Conservation (phyloP, 2,113 vertebrate species). For the Diadophis punctatus region DNA sequence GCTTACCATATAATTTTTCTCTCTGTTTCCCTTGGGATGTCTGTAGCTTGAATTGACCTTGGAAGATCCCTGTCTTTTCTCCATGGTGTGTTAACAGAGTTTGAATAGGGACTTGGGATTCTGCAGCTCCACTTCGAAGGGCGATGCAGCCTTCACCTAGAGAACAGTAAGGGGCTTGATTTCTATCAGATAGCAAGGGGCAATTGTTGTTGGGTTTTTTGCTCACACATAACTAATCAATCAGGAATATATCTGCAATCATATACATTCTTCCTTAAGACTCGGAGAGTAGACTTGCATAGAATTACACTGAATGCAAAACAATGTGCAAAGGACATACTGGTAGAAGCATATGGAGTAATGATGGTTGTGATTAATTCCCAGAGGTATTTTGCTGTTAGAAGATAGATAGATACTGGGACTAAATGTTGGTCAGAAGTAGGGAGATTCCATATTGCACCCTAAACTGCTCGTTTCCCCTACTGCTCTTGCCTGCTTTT, state of each 20-base stretch:
- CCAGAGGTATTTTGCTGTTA: background rate
- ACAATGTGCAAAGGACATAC: background rate
- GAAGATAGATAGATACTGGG: background rate
- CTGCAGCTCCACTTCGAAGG: constrained; percentile 77
- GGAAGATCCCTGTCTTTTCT: constrained; percentile 84
- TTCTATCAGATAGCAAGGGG: background rate
- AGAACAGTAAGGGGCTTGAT: background rate
- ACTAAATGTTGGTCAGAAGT: background rate
- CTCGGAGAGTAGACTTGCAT: no score
- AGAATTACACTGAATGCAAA: background rate
- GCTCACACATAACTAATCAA: background rate
- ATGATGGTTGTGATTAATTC: background rate
- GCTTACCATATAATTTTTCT: constrained; percentile 92
- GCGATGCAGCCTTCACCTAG: constrained; percentile 95
- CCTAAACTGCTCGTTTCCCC: background rate
- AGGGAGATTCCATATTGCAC: background rate
- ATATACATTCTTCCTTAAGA: background rate
- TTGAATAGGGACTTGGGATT: constrained; percentile 76
- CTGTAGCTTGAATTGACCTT: constrained; percentile 84
- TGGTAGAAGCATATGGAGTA: background rate
- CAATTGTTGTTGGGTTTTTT: background rate
- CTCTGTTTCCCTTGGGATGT: constrained; percentile 88
- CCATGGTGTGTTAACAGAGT: constrained; percentile 89
- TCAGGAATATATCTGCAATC: background rate
- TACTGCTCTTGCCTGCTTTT: background rate